phyloP scores from a whole-genome alignment of 2,797 vertebrate species.

The Arnoldichthys spilopterus region DNA sequence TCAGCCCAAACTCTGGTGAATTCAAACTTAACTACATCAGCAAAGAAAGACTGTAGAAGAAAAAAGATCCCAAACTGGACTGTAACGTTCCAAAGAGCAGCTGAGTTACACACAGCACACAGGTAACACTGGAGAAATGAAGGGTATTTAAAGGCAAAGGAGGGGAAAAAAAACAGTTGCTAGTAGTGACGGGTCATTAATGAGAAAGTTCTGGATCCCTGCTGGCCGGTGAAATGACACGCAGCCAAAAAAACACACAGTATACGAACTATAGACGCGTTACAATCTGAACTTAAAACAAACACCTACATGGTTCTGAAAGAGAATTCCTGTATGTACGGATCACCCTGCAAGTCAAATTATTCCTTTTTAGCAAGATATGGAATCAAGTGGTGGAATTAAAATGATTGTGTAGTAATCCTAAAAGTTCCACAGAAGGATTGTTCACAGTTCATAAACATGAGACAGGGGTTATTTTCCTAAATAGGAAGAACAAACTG shows the following conservation, averaged over 20 bases:
- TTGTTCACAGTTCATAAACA: no score
- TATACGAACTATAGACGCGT: background rate
- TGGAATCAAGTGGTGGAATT: no score
- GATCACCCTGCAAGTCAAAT: no score
- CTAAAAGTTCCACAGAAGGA: no score
- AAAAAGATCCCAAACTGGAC: background rate
- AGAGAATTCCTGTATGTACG: no score
- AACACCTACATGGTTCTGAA: background rate
- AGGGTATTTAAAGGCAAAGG: background rate
- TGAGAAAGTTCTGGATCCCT: background rate
- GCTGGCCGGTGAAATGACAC: background rate
- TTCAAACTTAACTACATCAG: background rate
- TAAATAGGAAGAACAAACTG: no score
- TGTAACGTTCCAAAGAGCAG: background rate
- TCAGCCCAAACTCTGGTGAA: background rate
- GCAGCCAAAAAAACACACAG: background rate
- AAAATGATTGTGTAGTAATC: no score
- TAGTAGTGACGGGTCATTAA: conserved; percentile 5
- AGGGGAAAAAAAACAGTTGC: conserved; percentile 5
- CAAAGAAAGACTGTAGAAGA: background rate
- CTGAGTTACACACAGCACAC: background rate
- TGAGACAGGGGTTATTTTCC: no score
- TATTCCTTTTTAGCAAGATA: no score
- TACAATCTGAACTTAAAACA: background rate
- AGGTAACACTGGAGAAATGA: background rate